These are phyloP conservation scores for Calcarius lapponicus DNA, from an alignment of 2,797 vertebrate species.

Conservation along the genomic window DNA sequence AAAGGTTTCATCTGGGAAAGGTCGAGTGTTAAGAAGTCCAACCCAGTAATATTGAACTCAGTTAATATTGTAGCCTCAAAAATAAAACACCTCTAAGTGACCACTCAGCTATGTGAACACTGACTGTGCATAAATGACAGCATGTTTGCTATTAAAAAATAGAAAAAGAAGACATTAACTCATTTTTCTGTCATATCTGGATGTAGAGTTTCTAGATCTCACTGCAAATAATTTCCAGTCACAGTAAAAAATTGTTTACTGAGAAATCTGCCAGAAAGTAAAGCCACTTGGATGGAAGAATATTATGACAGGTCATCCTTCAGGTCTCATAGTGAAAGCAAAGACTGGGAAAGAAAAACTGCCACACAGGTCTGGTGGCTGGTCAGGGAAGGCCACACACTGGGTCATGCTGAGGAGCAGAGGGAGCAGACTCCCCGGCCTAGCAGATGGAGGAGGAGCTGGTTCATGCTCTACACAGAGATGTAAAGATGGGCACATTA, in stretches of 20 bases:
- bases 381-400: not conserved
- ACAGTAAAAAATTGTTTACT: not conserved
- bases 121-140: not conserved
- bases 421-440: fast-evolving
- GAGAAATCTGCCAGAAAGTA: not conserved
- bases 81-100: not conserved
- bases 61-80: not conserved
- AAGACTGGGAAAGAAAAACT: not conserved
- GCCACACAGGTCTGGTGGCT: not conserved
- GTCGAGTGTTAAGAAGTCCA: not conserved
- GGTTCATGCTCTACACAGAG: not conserved
- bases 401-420: not conserved
- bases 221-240: not conserved
- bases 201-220: not conserved
- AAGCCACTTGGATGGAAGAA: not conserved
- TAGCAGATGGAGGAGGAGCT: not conserved
- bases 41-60: not conserved
- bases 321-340: not conserved
- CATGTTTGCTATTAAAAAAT: not conserved
- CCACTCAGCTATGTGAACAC: not conserved
- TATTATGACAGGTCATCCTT: not conserved
- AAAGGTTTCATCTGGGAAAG: slow-evolving; percentile 51
- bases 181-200: not conserved
- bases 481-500: not conserved
- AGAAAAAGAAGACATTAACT: not conserved